phyloP scores from a whole-genome alignment of 2,113 vertebrate genomes.

The Capra hircus region DNA sequence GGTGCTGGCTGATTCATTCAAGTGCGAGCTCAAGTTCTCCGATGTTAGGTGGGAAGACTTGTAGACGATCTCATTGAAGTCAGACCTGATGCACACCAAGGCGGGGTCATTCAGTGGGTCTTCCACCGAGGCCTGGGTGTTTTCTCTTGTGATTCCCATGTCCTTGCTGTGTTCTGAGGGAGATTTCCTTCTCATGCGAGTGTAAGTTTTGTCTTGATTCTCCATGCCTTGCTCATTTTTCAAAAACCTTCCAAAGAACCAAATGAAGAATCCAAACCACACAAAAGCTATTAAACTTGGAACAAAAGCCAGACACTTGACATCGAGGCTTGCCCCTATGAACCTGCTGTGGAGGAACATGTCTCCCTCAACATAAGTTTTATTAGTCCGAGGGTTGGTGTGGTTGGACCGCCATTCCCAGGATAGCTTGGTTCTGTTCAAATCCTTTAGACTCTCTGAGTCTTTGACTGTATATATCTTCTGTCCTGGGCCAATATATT shows the following conservation, averaged over 20 bases:
- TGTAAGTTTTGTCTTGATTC: conserved; percentile 92
- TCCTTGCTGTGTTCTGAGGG: conserved; percentile 91
- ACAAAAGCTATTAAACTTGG: conserved; percentile 94
- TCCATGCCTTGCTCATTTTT: conserved; percentile 93
- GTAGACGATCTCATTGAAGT: conserved; percentile 85
- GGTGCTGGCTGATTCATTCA: conserved; percentile 75
- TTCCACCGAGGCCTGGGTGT: conserved; percentile 85
- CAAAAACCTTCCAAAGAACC: conserved; percentile 95
- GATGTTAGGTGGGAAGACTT: conserved; percentile 83
- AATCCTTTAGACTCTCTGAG: conserved; percentile 88
- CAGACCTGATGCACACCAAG: conserved; percentile 87
- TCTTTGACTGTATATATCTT: conserved; percentile 97
- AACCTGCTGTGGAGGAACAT: conserved; percentile 97
- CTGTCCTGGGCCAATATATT: conserved; percentile 95
- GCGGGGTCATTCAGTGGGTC: conserved; percentile 85
- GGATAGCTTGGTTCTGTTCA: conserved; percentile 94
- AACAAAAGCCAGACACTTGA: conserved; percentile 96
- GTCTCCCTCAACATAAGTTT: conserved; percentile 88
- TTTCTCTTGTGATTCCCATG: conserved; percentile 91
- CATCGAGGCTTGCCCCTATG: conserved; percentile 88
- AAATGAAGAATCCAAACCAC: conserved; percentile 96
- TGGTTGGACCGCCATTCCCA: conserved; percentile 93
- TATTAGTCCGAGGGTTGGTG: conserved; percentile 88
- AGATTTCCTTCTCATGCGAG: conserved; percentile 94
- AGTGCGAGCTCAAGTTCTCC: conserved; percentile 81